Base-by-base conservation (phyloP, 2,888 invertebrate genomes). In the Platypus cylindrus region DNA sequence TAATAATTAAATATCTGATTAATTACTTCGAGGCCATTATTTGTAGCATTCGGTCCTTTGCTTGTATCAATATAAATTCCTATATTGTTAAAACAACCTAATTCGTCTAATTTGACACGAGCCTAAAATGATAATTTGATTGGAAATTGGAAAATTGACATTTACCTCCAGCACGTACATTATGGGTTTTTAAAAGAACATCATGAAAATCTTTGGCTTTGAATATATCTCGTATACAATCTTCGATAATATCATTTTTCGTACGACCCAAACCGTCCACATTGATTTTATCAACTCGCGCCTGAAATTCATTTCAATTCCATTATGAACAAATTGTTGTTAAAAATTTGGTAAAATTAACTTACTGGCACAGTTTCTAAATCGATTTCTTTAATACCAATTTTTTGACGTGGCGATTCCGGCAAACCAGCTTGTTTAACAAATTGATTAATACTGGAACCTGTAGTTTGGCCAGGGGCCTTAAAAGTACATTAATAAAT, bases 51-150 rank as follows among this genome's bases (percentile, higher is more conserved):
- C 0, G 75, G 70, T 1, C 87, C 87, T 33, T 74, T 74, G 34
- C 85, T 84, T 3, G 87, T 83, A 59, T 97, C 95, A 42, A 97
- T 86, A 44, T 74, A 75, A 12, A 94, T 79, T 3, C 75, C 76
- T 32, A 94, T 77, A 50, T 81, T 79, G 39, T 81, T 80, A 62
- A 95, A 95, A 53, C 94, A 85, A 3, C 91, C 93, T 48, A 93
- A 68, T 32, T 78, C 73, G 53, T 85, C 80, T 36, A 94, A 65
- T 45, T 81, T 80, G 12, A 72, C 66, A 32, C 81, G 74, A 8
- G 82, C 80, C 63, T 78, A 64, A 31, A 66, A 64, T 37, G 13
- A 32, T 15, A 8, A 30, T 27, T 30, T n/a, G n/a, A n/a, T n/a
- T n/a, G n/a, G n/a, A n/a, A n/a, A n/a, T n/a, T n/a, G 36, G 15